Base-by-base conservation (phyloP, 2,888 invertebrate species). In the Heliconius charithonia region DNA sequence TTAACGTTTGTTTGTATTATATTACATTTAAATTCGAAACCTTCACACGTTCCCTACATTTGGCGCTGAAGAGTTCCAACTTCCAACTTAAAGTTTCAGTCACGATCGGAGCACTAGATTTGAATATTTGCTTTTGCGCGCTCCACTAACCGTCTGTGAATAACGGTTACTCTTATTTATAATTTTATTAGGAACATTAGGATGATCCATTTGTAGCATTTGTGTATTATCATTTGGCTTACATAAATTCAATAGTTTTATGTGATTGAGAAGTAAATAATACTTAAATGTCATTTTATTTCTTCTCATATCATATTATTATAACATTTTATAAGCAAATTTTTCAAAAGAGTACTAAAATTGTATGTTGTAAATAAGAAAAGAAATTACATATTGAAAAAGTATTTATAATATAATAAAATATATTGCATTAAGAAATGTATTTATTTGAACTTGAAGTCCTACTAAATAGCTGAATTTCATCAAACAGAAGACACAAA, bases 41-140 rank as follows among this genome's bases (percentile, higher is more conserved):
- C 67, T 3, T 45, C 25, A n/a, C 25, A 76, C 56, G 59, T 70
- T 72, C 32, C 59, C 37, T 63, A 45, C 69, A 63, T 79, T 73
- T 37, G 66, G 66, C n/a, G 29, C 65, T 75, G 25, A 66, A 65
- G 32, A 37, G 56, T 25, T 67, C 63, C 51, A 75, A 81, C 71
- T 25, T 67, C 63, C 51, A 75, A 81, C 71, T 79, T 79, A 77
- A 79, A 77, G 75, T 75, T 77, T 79, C 79, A 78, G 77, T 81
- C 81, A 66, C 82, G 80, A 71, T 76, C 77, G 59, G 77, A 75
- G 75, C 69, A 82, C 77, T 70, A 77, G 76, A 45, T 82, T 79
- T 74, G 75, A 79, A 77, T 81, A 80, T 79, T 75, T 79, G 76
- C 41, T 41, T 41, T 41, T 41, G 69, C 67, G 67, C 79, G 78